phyloP scores from a whole-genome alignment of 1,140 invertebrate genomes.

The Aphaenogaster floridana region DNA sequence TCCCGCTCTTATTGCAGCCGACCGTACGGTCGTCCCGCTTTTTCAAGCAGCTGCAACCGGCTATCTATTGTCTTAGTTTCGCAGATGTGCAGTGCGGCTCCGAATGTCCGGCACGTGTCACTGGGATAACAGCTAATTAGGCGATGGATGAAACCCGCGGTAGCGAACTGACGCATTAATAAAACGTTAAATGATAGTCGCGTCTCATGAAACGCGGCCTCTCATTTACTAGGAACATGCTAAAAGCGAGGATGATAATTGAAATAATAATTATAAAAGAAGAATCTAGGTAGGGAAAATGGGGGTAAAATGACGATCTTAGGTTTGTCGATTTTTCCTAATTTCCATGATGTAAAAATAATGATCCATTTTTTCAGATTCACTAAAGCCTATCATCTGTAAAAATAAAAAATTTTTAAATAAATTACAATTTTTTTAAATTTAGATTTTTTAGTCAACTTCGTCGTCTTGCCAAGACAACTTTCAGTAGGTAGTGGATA shows the following conservation, averaged over 20 bases:
- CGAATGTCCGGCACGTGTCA: conserved; percentile 70
- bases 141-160: conserved; percentile 61
- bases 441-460: too few species aligned
- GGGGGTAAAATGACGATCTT: too few species aligned
- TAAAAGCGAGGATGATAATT: background rate
- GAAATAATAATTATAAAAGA: background rate
- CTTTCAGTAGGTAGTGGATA: too few species aligned
- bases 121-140: conserved; percentile 71
- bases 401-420: too few species aligned
- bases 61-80: conserved; percentile 74
- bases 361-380: too few species aligned
- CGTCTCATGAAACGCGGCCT: background rate
- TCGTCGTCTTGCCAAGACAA: too few species aligned
- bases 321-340: too few species aligned
- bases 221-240: background rate
- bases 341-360: too few species aligned
- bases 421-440: too few species aligned
- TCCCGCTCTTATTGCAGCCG: background rate
- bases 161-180: conserved; percentile 60
- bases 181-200: conserved; percentile 41
- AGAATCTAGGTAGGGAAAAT: too few species aligned
- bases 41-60: conserved; percentile 70
- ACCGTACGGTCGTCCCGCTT: background rate
- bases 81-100: conserved; percentile 68
- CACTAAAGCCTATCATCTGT: too few species aligned